Evolutionary conservation across 2,113 vertebrate genomes (phyloP), one percentile per base, ranked within the genome.

Genomic region (Entelurus aequoreus): DNA sequence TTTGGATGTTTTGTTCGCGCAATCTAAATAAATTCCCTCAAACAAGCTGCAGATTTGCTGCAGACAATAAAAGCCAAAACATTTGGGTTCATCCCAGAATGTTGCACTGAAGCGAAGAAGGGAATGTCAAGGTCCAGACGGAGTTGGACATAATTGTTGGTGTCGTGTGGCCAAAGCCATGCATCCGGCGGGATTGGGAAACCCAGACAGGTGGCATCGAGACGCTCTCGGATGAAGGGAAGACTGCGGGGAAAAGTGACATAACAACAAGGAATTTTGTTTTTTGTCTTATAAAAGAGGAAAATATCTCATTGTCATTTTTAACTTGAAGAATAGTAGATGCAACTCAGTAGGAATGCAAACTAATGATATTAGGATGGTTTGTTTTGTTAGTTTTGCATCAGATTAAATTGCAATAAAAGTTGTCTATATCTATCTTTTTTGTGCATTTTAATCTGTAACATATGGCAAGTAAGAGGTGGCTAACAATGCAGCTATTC

Each of bases 131-230:
- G 69, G 66, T 68, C 72, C 66, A 84, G 82, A 75, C 82, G 73
- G 69, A 74, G 79, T 78, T 77, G 57, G 14, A 71, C 69, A 65
- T 89, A 90, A 90, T 89, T 87, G 84, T 60, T 70, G 71, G 88
- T 77, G 74, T 81, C 60, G 54, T 8, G 10, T 11, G 72, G 81
- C 86, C 74, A 71, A 84, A 74, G 63, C 54, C 72, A 85, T 71
- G 65, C 74, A 78, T 74, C 75, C 77, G 63, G 72, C 60, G 54
- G 79, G 79, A 76, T 50, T 47, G 74, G 77, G 74, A 72, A 76
- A 84, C 65, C 67, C 77, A 80, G 83, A 74, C 84, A 85, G 75
- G 78, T 82, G 77, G 60, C 55, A 21, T 44, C 40, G 10, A 57
- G 40, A 46, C 55, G 16, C 35, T 55, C 54, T n/a, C 13, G 50